Percentiles rank a stretch among this genome's conserved stretches.
These are phyloP conservation scores for Ophion costatus DNA, from an alignment of 2,888 invertebrate species.

Conservation along the genomic window DNA sequence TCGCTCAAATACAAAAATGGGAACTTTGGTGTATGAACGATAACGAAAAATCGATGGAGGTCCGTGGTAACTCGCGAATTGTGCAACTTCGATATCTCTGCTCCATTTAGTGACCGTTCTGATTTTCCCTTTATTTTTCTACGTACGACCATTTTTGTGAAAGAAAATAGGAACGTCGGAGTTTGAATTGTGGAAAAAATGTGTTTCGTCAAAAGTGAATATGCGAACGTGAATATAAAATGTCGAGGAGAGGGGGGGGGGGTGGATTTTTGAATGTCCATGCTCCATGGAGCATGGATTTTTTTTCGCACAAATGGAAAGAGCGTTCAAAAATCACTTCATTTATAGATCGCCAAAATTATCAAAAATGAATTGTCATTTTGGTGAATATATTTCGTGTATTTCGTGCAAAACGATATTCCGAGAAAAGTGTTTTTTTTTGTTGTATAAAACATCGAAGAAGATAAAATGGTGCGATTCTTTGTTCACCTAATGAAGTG, in stretches of 20 bases:
- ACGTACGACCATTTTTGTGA: conserved; percentile 24
- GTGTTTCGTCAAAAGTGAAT: conserved; percentile 38
- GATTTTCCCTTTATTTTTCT: neutral
- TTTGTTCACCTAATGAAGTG: neutral
- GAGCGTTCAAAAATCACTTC: neutral
- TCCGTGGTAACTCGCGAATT: conserved; percentile 56
- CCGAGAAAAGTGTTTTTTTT: conserved; percentile 13
- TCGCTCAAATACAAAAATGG: conserved; percentile 6
- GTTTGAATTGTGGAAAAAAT: conserved; percentile 18
- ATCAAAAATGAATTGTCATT: conserved; percentile 13
- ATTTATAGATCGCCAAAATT: neutral
- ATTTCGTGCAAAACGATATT: neutral
- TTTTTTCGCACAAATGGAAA: neutral
- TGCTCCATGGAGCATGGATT: conserved; percentile 17
- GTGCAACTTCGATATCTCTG: conserved; percentile 38
- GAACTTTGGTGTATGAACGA: conserved; percentile 35
- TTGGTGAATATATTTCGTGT: conserved; percentile 32
- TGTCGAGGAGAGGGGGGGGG: conserved; percentile 8
- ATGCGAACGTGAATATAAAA: neutral
- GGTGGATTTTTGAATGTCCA: no score
- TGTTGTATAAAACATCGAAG: conserved; percentile 7
- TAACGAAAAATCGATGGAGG: conserved; percentile 63
- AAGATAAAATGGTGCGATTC: neutral
- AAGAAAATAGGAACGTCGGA: conserved; percentile 1
- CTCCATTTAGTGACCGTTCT: conserved; percentile 33